phyloP scores from a whole-genome alignment of 2,888 invertebrate genomes.

The Azorinus chamasolen region DNA sequence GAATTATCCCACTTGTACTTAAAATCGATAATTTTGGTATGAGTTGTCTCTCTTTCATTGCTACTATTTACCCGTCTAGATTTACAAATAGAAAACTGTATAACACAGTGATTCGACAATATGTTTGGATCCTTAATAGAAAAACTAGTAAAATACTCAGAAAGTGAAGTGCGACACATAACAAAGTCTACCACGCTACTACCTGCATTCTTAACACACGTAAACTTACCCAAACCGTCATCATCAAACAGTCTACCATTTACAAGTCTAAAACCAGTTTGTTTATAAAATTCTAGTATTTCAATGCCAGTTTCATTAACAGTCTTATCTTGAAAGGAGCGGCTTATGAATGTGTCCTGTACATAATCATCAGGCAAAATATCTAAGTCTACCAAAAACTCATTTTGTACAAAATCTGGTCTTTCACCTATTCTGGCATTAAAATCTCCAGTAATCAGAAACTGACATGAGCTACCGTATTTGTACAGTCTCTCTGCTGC shows the following conservation, averaged over 20 bases:
- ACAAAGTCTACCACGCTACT: constrained; percentile 9
- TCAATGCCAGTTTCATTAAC: constrained; percentile 4
- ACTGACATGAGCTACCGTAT: too few species aligned
- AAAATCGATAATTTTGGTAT: too few species aligned
- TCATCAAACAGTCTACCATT: constrained; percentile 10
- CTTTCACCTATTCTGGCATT: not conserved
- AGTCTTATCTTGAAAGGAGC: too few species aligned
- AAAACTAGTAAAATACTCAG: constrained; percentile 3
- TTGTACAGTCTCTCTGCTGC: too few species aligned
- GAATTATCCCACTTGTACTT: too few species aligned
- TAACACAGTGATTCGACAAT: constrained; percentile 15
- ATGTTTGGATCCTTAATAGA: constrained; percentile 14
- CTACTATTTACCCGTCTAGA: not conserved
- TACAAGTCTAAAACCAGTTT: not conserved
- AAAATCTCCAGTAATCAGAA: too few species aligned
- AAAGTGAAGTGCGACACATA: not conserved
- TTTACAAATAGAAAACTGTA: not conserved
- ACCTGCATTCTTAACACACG: not conserved
- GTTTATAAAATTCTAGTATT: constrained; percentile 12
- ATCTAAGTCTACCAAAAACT: not conserved
- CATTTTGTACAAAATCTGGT: constrained; percentile 9
- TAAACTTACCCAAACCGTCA: not conserved
- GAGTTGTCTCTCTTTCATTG: too few species aligned
- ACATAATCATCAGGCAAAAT: constrained; percentile 20
- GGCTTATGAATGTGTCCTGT: not conserved